Evolutionary conservation across 23 tunicate species (phyloP).

Genomic region (Ascidia mentula): DNA sequence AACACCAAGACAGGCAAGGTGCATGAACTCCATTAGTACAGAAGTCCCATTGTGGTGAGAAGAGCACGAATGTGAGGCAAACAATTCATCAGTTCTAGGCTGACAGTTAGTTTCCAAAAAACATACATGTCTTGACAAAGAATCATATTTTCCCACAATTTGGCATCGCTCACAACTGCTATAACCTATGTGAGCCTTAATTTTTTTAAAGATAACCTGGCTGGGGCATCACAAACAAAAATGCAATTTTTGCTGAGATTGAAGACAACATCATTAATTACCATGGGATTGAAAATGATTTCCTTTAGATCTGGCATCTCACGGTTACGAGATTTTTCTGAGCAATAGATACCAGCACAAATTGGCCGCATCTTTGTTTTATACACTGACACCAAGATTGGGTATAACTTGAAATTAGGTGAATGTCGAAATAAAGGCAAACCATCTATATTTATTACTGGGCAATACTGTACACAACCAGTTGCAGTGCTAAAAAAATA

Average conservation of each 20-base stretch:
- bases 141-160: conserved; percentile 9
- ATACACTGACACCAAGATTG: conserved; percentile 10
- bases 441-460: conserved; percentile 14
- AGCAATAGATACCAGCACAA: conserved; percentile 24
- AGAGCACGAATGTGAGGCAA: background rate
- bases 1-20: conserved; percentile 12
- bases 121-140: background rate
- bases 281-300: background rate
- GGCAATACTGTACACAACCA: background rate
- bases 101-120: background rate
- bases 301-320: conserved; percentile 10
- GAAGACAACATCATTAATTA: background rate
- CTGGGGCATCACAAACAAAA: conserved; percentile 45
- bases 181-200: conserved; percentile 39
- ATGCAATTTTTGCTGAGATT: background rate
- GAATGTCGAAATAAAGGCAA: conserved; percentile 18
- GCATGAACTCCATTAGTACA: conserved; percentile 9
- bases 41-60: background rate
- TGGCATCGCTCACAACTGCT: conserved; percentile 9
- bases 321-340: background rate
- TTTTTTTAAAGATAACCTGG: conserved; percentile 40
- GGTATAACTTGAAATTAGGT: conserved; percentile 6
- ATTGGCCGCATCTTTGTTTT: conserved; percentile 9
- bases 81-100: background rate
- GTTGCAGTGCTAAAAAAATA: background rate